Base-by-base conservation (phyloP, 1,140 invertebrate genomes). In the Cephus cinctus region DNA sequence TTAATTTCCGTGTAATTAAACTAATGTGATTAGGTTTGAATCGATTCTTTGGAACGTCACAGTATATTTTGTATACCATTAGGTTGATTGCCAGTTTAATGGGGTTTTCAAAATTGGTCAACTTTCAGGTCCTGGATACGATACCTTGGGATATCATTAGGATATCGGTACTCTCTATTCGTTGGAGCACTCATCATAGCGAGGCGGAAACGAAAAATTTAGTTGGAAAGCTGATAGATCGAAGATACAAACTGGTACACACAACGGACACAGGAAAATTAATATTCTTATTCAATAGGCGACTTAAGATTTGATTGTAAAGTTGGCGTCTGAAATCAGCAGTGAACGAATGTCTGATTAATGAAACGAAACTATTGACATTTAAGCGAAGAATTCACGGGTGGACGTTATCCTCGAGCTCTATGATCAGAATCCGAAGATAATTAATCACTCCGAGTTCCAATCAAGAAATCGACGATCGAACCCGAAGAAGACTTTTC, bases 141-240 rank as follows among this genome's bases (percentile, higher is more conserved):
- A 75, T 77, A 31, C 73, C 75, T 9, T 76, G 75, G 75, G 69
- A 76, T 12, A 57, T 62, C 43, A 65, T 73, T 40, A 65, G 67
- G 46, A 75, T 77, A 69, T 73, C 66, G 5, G 57, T 69, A 19
- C 41, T 77, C 36, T 73, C 72, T 30, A 74, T 77, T 25, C 68
- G 74, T 8, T 75, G 70, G 71, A 69, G 63, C 41, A 35, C 58
- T 25, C 66, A 73, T 36, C 71, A 71, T 21, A 73, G 54, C 21
- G 68, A 73, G 12, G 19, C 43, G 0, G 75, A 76, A 31, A 70
- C 61, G 9, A 66, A 65, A 45, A 67, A 32, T 50, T 63, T 77
- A 27, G 59, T 75, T 20, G 59, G 70, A n/a, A 76, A 72, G 43
- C 57, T 77, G 14, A 48, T 34, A 3, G 54, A 45, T n/a, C 63